Percentiles rank a stretch among this genome's conserved stretches.
phyloP scores from a whole-genome alignment of 2,888 invertebrate species.

The Aspidiotus destructor region DNA sequence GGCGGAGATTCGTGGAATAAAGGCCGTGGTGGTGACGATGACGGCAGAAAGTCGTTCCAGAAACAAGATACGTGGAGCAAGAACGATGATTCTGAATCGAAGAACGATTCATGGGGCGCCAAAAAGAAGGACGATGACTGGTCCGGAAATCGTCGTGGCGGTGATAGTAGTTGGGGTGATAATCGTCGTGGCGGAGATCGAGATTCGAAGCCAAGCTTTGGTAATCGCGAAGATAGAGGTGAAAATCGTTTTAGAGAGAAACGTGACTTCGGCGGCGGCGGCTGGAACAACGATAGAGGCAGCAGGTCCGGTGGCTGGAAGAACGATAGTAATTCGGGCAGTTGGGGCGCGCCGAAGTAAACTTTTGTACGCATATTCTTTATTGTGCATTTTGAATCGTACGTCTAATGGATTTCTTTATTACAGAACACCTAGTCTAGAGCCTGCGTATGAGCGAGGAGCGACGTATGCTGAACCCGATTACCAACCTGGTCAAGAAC shows the following conservation, averaged over 20 bases:
- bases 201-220: neutral
- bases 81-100: conserved; percentile 6
- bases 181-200: neutral
- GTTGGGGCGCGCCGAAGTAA: neutral
- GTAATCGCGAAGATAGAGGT: conserved; percentile 35
- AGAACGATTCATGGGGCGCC: neutral
- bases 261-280: conserved; percentile 10
- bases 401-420: too few relatives aligned
- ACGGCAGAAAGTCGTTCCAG: conserved; percentile 14
- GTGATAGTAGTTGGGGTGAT: neutral
- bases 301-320: conserved; percentile 5
- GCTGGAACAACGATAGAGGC: conserved; percentile 26
- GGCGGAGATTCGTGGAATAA: neutral
- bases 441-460: conserved; percentile 12
- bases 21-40: conserved; percentile 14
- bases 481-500: neutral
- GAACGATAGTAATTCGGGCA: conserved; percentile 7
- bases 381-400: too few relatives aligned
- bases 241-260: conserved; percentile 36
- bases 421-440: neutral
- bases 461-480: neutral
- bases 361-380: too few relatives aligned
- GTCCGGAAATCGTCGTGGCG: neutral
- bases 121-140: neutral
- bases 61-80: conserved; percentile 20